Conservation (phyloP, 2,888 invertebrate genomes). For the Branchellion lobata region DNA sequence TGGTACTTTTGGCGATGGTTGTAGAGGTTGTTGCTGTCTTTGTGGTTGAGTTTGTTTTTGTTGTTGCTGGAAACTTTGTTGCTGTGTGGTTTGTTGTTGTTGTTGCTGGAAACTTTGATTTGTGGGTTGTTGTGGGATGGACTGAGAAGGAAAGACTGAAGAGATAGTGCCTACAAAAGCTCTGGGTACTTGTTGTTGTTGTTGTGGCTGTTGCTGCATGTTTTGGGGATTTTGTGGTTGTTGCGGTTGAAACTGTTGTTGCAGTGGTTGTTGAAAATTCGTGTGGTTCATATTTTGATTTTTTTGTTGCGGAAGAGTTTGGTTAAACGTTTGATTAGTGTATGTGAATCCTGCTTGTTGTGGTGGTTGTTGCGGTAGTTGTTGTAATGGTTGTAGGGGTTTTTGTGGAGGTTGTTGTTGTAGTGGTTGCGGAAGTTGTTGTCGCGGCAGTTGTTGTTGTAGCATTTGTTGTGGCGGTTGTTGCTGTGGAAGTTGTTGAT, state of each 20-base stretch:
- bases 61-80: slow-evolving; percentile 21
- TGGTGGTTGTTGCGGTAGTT: slow-evolving; percentile 40
- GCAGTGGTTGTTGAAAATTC: slow-evolving; percentile 46
- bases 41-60: background rate
- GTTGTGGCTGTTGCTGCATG: slow-evolving; percentile 5
- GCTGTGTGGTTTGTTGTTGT: slow-evolving; percentile 30
- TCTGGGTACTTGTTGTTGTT: too few relatives aligned
- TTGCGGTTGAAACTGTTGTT: slow-evolving; percentile 38
- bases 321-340: slow-evolving; percentile 25
- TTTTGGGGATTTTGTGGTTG: too few relatives aligned
- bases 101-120: slow-evolving; percentile 43
- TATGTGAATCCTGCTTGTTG: slow-evolving; percentile 2
- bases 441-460: background rate
- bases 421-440: slow-evolving; percentile 40
- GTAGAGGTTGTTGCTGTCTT: background rate
- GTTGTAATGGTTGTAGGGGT: slow-evolving; percentile 38
- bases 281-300: slow-evolving; percentile 41
- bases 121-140: slow-evolving; percentile 13
- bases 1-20: slow-evolving; percentile 14
- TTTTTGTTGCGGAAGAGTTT: slow-evolving; percentile 40
- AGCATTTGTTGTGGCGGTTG: slow-evolving; percentile 53
- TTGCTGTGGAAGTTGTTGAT: slow-evolving; percentile 35
- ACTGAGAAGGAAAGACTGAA: slow-evolving; percentile 32
- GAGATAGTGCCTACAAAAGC: background rate
- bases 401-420: slow-evolving; percentile 32